These are phyloP conservation scores for Phalacrocorax aristotelis DNA, from an alignment of 2,113 vertebrate genomes.

Conservation along the genomic window DNA sequence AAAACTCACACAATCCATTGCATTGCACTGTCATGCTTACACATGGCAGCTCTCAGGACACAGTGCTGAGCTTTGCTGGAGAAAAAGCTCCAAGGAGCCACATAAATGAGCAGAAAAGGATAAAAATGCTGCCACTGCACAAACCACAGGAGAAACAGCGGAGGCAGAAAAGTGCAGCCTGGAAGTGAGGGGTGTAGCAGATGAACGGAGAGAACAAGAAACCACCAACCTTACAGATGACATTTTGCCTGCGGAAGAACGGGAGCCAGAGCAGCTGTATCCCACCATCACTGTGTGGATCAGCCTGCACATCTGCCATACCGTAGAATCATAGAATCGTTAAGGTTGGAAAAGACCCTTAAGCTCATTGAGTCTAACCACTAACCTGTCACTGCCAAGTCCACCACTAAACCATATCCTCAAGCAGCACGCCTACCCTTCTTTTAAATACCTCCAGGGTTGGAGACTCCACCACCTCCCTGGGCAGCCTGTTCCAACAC, in stretches of 20 bases:
- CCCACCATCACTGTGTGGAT: neutral
- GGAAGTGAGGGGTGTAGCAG: neutral
- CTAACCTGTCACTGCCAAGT: too few relatives aligned
- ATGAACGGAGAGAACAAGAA: neutral
- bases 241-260: neutral
- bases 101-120: neutral
- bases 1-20: neutral
- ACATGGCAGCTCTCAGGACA: neutral
- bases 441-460: too few relatives aligned
- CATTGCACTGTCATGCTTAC: neutral
- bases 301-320: neutral
- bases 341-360: too few relatives aligned
- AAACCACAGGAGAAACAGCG: neutral
- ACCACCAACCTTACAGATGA: neutral
- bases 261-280: neutral
- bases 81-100: neutral
- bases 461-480: too few relatives aligned
- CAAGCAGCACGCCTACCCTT: too few relatives aligned
- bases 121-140: neutral
- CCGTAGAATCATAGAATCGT: neutral
- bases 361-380: too few relatives aligned
- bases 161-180: neutral
- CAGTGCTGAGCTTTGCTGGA: neutral
- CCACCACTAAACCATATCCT: too few relatives aligned
- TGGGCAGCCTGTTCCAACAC: too few relatives aligned